phyloP scores from a whole-genome alignment of 2,797 vertebrate species.

The Monodelphis domestica region DNA sequence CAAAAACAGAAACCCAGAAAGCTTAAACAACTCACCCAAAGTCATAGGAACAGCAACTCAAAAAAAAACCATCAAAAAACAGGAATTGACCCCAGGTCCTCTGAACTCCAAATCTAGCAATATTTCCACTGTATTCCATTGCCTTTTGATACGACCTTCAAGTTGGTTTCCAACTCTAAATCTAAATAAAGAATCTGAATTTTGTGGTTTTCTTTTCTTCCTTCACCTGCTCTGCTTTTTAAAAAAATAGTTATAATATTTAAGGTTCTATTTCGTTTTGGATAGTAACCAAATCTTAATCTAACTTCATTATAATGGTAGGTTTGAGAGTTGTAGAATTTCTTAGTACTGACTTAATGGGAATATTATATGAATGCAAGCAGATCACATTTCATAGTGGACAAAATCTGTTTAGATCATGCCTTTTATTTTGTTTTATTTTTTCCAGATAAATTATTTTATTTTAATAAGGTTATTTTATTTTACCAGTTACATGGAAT shows the following conservation, averaged over 20 bases:
- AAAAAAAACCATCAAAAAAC: too few relatives aligned
- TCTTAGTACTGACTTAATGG: background rate
- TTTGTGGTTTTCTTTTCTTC: background rate
- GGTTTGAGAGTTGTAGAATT: background rate
- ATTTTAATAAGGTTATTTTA: too few relatives aligned
- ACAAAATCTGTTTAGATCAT: background rate
- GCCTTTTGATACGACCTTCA: background rate
- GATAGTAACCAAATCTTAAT: background rate
- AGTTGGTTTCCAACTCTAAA: background rate
- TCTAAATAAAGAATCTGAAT: constrained; percentile 1
- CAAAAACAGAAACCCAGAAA: background rate
- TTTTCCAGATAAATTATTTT: too few relatives aligned
- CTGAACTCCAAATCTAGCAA: background rate
- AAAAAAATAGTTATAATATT: background rate
- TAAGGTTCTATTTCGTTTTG: background rate
- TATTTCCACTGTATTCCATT: background rate
- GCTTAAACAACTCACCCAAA: background rate
- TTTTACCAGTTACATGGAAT: too few relatives aligned
- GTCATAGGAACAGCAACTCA: background rate
- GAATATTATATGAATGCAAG: background rate
- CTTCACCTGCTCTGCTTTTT: constrained; percentile 6
- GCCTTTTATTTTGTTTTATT: too few relatives aligned
- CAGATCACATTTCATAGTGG: background rate
- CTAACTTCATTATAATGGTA: background rate
- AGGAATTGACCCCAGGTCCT: background rate